Conservation (phyloP, 1,140 invertebrate species). For the Drosophila malerkotliana region DNA sequence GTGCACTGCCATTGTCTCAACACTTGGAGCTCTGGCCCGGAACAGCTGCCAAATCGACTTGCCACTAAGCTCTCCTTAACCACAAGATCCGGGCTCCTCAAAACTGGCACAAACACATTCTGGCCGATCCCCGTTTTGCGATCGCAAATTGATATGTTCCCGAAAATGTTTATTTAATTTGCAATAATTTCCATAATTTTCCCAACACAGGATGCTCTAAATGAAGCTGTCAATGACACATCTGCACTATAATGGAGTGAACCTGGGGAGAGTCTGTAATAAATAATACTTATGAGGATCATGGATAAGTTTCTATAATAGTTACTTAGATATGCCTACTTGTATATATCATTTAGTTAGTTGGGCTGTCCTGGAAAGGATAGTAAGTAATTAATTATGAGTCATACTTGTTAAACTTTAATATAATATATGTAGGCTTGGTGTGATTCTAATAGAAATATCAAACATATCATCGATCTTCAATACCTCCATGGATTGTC, state of each 20-base stretch:
- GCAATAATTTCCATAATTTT: slow-evolving; percentile 50
- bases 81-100: slow-evolving; percentile 50
- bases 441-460: too few species aligned
- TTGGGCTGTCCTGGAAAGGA: too few species aligned
- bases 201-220: slow-evolving; percentile 22
- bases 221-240: slow-evolving; percentile 49
- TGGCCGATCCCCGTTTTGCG: slow-evolving; percentile 4
- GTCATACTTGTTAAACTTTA: too few species aligned
- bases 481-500: neutral
- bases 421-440: too few species aligned
- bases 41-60: slow-evolving; percentile 56
- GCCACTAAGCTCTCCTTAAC: slow-evolving; percentile 49
- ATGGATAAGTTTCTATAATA: too few species aligned
- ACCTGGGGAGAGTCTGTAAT: too few species aligned
- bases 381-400: too few species aligned
- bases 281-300: too few species aligned
- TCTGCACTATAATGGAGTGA: slow-evolving; percentile 7
- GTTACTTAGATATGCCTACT: too few species aligned
- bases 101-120: neutral
- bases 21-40: slow-evolving; percentile 51
- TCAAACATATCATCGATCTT: neutral
- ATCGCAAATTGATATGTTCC: slow-evolving; percentile 31
- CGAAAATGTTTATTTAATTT: slow-evolving; percentile 59
- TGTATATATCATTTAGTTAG: too few species aligned
- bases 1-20: slow-evolving; percentile 78